These are phyloP conservation scores for Ceratina calcarata DNA, from an alignment of 1,140 invertebrate genomes.

Conservation along the genomic window DNA sequence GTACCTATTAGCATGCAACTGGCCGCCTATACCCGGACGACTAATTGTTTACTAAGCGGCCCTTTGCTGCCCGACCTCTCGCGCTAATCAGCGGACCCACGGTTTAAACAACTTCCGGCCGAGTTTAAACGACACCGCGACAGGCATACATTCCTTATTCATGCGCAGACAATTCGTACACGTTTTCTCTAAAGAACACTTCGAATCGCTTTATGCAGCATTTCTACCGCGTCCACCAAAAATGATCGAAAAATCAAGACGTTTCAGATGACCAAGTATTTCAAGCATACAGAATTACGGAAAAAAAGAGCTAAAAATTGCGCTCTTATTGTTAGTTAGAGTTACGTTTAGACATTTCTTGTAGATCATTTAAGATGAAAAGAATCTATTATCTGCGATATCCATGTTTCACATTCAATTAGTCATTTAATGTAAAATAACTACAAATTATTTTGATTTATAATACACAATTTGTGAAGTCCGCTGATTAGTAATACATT, in stretches of 20 bases:
- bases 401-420: too few species aligned
- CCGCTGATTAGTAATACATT: too few species aligned
- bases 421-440: too few species aligned
- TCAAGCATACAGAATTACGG: too few species aligned
- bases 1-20: conserved; percentile 53
- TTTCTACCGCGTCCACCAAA: not conserved
- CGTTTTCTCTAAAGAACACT: not conserved
- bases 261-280: not conserved
- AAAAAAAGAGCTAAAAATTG: too few species aligned
- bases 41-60: conserved; percentile 71
- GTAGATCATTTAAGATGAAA: too few species aligned
- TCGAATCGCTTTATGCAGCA: conserved; percentile 1
- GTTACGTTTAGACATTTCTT: too few species aligned
- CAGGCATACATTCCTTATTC: conserved; percentile 38
- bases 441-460: not conserved
- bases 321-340: too few species aligned
- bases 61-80: conserved; percentile 50
- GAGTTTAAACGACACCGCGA: conserved; percentile 42
- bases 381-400: too few species aligned
- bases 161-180: conserved; percentile 25
- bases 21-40: conserved; percentile 48
- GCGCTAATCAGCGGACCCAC: conserved; percentile 55
- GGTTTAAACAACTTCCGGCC: conserved; percentile 60
- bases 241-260: not conserved
- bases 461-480: too few species aligned